A percentile compares a stretch with the other conserved stretches of the same genome.
Evolutionary conservation across 2,113 vertebrate genomes (phyloP).

Genomic region (Poeciliopsis occidentalis): DNA sequence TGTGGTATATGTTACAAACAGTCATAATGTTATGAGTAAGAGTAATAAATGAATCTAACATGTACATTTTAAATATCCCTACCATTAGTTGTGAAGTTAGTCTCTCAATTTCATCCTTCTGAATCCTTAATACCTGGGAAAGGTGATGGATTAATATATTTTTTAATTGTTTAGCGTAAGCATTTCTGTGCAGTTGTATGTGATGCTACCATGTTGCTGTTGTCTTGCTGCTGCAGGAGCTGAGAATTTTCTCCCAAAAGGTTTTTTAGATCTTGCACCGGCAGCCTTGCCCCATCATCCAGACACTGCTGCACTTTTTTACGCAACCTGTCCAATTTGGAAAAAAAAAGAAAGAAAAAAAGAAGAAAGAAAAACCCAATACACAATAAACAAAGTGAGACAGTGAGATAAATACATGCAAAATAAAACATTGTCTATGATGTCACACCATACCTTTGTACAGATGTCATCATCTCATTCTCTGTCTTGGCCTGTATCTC

Average conservation of each 20-base stretch:
- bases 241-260: slow-evolving; percentile 88
- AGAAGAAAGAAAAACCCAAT: background rate
- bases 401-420: background rate
- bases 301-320: slow-evolving; percentile 95
- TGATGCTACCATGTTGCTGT: slow-evolving; percentile 83
- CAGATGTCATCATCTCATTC: slow-evolving; percentile 88
- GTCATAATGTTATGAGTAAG: no score
- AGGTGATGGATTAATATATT: slow-evolving; percentile 1
- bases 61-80: slow-evolving; percentile 69
- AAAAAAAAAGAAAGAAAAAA: background rate
- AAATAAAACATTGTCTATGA: background rate
- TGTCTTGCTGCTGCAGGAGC: slow-evolving; percentile 85
- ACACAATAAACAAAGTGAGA: background rate
- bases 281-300: slow-evolving; percentile 91
- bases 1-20: no score
- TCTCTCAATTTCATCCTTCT: slow-evolving; percentile 87
- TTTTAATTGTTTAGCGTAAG: background rate
- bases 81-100: slow-evolving; percentile 82
- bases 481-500: slow-evolving; percentile 87
- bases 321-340: slow-evolving; percentile 81
- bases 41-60: background rate
- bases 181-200: background rate
- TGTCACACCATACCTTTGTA: slow-evolving; percentile 85
- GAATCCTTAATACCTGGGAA: slow-evolving; percentile 87
- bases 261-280: slow-evolving; percentile 91